Evolutionary conservation across 2,113 vertebrate species (phyloP).

Genomic region (Anguilla rostrata): DNA sequence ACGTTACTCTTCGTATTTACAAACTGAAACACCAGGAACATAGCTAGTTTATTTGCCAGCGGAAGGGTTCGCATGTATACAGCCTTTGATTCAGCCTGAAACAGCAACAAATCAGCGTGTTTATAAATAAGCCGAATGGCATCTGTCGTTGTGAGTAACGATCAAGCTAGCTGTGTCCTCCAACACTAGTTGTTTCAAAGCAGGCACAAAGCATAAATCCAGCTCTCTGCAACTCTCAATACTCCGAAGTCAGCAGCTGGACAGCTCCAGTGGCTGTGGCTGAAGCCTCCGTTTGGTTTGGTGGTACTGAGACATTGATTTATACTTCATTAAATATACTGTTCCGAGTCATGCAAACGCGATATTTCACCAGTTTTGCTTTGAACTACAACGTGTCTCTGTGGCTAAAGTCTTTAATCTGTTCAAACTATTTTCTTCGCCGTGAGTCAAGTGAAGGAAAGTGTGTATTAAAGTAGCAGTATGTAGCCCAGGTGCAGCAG

Average conservation of each 20-base stretch:
- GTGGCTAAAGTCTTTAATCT: too few relatives aligned
- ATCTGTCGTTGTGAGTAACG: conserved; percentile 7
- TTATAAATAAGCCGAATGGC: neutral
- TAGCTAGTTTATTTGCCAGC: too few relatives aligned
- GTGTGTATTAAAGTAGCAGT: too few relatives aligned
- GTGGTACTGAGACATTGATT: neutral
- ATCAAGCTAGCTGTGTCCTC: neutral
- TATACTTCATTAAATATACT: neutral
- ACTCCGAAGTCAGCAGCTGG: neutral
- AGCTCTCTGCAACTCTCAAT: neutral
- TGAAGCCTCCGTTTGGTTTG: neutral
- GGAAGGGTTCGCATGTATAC: too few relatives aligned
- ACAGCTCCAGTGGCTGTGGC: neutral
- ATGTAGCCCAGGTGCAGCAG: neutral
- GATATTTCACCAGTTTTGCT: neutral
- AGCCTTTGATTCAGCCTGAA: neutral
- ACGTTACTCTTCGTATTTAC: too few relatives aligned
- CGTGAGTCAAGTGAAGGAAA: too few relatives aligned
- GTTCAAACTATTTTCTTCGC: too few relatives aligned
- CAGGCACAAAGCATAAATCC: conserved; percentile 1
- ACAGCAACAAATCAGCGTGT: neutral
- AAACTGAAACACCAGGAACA: too few relatives aligned
- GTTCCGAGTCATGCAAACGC: neutral
- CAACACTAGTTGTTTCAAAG: neutral
- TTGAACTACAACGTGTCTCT: too few relatives aligned